These are phyloP conservation scores for Rissa tridactyla DNA, from an alignment of 2,113 vertebrate species.

Conservation along the genomic window DNA sequence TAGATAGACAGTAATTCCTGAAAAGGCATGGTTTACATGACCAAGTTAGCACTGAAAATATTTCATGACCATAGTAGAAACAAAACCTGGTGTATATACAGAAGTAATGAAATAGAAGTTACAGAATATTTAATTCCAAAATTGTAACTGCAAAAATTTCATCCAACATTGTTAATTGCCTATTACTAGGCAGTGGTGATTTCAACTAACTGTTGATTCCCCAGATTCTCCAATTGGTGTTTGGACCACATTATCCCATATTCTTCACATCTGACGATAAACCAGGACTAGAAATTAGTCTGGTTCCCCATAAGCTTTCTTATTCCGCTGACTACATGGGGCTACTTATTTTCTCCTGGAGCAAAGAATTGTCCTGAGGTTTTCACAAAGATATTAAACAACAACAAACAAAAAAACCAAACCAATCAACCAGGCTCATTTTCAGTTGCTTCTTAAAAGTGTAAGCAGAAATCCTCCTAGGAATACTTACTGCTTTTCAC, in stretches of 20 bases:
- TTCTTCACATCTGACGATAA: not conserved
- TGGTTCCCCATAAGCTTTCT: not conserved
- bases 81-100: not conserved
- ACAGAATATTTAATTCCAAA: not conserved
- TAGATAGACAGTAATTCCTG: constrained; percentile 94
- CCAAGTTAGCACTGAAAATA: not conserved
- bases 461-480: not conserved
- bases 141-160: not conserved
- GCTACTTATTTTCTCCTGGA: not conserved
- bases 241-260: not conserved
- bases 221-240: not conserved
- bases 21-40: constrained; percentile 30
- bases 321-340: not conserved
- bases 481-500: not conserved
- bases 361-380: not conserved
- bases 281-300: not conserved
- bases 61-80: not conserved
- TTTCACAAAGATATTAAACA: not conserved
- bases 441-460: not conserved
- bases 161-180: not conserved
- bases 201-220: not conserved
- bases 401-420: not conserved
- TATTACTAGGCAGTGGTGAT: not conserved
- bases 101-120: not conserved
- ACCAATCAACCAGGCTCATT: not conserved